phyloP scores from a whole-genome alignment of 1,140 invertebrate genomes.

The Tachypleus tridentatus region DNA sequence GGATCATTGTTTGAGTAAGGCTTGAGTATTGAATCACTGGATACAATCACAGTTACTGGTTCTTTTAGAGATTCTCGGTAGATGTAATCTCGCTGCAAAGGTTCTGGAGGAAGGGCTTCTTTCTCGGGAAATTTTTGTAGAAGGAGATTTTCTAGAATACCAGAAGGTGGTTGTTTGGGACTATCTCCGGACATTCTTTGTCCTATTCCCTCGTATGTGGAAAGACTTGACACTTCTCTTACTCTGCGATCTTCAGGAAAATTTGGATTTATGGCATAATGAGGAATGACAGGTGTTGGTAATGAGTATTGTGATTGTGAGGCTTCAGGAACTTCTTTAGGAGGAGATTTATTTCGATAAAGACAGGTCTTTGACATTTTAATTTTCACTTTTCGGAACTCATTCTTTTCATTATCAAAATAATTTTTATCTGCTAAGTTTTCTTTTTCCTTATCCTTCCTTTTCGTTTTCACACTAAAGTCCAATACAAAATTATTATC shows the following conservation, averaged over 20 bases:
- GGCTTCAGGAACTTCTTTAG: not conserved
- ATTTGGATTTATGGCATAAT: constrained; percentile 3
- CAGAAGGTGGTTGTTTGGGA: constrained; percentile 16
- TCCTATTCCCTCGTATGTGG: constrained; percentile 15
- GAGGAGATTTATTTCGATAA: constrained; percentile 43
- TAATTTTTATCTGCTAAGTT: constrained; percentile 6
- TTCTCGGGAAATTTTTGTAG: constrained; percentile 28
- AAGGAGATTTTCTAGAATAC: constrained; percentile 62
- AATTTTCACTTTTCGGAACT: constrained; percentile 85
- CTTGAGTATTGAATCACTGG: constrained; percentile 25
- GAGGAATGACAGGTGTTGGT: too few species aligned
- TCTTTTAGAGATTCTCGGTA: constrained; percentile 24
- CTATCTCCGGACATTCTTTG: constrained; percentile 6
- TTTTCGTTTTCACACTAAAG: constrained; percentile 42
- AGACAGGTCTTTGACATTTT: constrained; percentile 77
- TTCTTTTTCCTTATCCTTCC: constrained; percentile 8
- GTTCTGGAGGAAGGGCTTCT: not conserved
- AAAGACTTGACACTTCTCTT: constrained; percentile 14
- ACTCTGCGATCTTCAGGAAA: constrained; percentile 6
- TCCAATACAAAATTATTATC: constrained; percentile 75
- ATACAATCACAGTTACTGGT: constrained; percentile 26
- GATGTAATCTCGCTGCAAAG: not conserved
- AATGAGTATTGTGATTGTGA: not conserved
- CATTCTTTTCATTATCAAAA: constrained; percentile 42
- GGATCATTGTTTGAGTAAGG: constrained; percentile 21